A percentile compares a stretch with the other conserved stretches of the same genome.
These are phyloP conservation scores for Dendrocincla fuliginosa DNA, from an alignment of 2,797 vertebrate species.

Conservation along the genomic window DNA sequence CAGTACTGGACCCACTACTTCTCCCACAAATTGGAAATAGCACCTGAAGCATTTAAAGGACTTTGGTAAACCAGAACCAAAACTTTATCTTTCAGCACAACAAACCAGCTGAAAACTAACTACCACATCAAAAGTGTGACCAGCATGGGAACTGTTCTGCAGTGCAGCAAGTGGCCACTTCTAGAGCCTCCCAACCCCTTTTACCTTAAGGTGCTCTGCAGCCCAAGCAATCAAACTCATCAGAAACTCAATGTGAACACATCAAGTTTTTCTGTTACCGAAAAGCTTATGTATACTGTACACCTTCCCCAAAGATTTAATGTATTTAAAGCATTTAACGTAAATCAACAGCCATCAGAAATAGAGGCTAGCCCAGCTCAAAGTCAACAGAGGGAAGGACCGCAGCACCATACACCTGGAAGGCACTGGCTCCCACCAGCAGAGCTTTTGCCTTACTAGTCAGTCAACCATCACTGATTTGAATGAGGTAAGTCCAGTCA, in stretches of 20 bases:
- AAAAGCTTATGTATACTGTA: not conserved
- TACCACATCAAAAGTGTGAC: not conserved
- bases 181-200: not conserved
- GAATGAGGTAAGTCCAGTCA: not conserved
- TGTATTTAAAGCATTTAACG: not conserved
- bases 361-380: not conserved
- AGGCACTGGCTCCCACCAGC: not conserved
- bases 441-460: not conserved
- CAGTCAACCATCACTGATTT: not conserved
- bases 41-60: not conserved
- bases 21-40: not conserved
- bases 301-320: not conserved
- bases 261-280: not conserved
- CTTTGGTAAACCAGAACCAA: not conserved
- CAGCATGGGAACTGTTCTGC: not conserved
- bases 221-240: not conserved
- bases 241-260: accelerated
- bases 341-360: not conserved
- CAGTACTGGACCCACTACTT: not conserved
- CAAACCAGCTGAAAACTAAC: not conserved
- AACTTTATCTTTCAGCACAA: not conserved
- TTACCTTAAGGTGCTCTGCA: not conserved
- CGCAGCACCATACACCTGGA: not conserved
- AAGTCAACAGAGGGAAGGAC: not conserved
- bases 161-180: not conserved